Base-by-base conservation (phyloP, 1,140 invertebrate genomes). In the Probaryconus sp. region DNA sequence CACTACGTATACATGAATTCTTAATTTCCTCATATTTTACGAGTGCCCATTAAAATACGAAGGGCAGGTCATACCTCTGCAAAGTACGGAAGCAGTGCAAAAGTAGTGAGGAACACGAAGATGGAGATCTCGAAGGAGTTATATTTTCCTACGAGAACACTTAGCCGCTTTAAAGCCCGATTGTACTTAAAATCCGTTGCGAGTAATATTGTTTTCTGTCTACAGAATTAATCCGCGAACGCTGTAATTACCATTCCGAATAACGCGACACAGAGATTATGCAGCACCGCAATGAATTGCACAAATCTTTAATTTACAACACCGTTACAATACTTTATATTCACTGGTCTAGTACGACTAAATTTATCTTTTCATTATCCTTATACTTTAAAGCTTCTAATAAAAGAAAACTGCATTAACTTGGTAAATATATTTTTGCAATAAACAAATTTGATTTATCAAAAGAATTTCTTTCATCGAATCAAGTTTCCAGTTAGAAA, bases 171-270 rank as follows among this genome's bases (percentile, higher is more conserved):
- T 16, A 26, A 2, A 5, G 10, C 43, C 7, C 53, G 37, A 43
- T 60, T 53, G 55, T 64, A 64, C 50, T 37, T 33, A 51, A 72
- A 58, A 58, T 71, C 58, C 56, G 16, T 18, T 2, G n/a, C n/a
- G 13, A 11, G 13, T 30, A 30, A 48, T 64, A 64, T 51, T 51
- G 51, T 60, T 72, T 47, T 47, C 43, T 11, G 20, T 24, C 13
- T 11, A 40, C 20, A 5, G 33, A 31, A 72, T 64, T 58, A 64
- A 50, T 56, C 35, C 26, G 38, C 16, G 28, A 42, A 9, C 35
- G 18, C 10, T 58, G 38, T 70, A 60, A 69, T 69, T 58, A 13
- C 43, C 47, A 42, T 43, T 18, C 30, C 24, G 9, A 69, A 55
- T 37, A 61, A 28, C 20, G 37, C 51, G 47, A 14, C 33, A 48